A percentile compares a stretch with the other conserved stretches of the same genome.
Conservation (phyloP, 2,113 vertebrate genomes). For the Dasyornis broadbenti region DNA sequence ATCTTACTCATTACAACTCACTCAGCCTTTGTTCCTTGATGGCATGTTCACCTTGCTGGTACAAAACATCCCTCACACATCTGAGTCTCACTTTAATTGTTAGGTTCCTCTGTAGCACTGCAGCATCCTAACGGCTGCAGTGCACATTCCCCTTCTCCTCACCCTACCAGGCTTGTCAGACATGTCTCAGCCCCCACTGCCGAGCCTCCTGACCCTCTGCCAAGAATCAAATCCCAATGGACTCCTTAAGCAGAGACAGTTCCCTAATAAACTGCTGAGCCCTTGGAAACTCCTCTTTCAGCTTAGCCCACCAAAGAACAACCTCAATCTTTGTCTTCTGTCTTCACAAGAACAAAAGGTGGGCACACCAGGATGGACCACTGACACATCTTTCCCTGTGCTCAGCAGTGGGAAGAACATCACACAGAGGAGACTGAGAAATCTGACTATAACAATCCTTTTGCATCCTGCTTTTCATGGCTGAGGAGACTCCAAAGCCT, state of each 20-base stretch:
- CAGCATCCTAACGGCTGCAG: not conserved
- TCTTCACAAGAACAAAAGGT: not conserved
- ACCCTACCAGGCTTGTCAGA: not conserved
- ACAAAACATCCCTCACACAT: not conserved
- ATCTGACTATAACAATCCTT: rapidly evolving
- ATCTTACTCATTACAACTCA: not conserved
- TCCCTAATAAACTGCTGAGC: not conserved
- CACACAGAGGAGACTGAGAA: not conserved
- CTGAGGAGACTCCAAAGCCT: not conserved
- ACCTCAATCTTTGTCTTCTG: not conserved
- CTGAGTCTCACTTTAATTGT: not conserved
- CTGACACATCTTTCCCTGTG: not conserved
- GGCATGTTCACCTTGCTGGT: not conserved
- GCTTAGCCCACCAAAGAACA: not conserved
- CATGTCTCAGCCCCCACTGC: rapidly evolving
- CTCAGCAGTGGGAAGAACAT: not conserved
- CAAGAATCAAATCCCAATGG: not conserved
- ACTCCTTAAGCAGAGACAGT: not conserved
- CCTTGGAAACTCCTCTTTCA: not conserved
- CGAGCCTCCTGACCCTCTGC: not conserved
- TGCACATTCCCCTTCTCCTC: not conserved
- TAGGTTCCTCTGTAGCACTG: not conserved
- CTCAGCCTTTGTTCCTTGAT: not conserved
- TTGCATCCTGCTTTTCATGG: not conserved
- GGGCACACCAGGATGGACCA: not conserved